Conservation (phyloP, 2,113 vertebrate genomes). For the Forbesichthys papilliferus region DNA sequence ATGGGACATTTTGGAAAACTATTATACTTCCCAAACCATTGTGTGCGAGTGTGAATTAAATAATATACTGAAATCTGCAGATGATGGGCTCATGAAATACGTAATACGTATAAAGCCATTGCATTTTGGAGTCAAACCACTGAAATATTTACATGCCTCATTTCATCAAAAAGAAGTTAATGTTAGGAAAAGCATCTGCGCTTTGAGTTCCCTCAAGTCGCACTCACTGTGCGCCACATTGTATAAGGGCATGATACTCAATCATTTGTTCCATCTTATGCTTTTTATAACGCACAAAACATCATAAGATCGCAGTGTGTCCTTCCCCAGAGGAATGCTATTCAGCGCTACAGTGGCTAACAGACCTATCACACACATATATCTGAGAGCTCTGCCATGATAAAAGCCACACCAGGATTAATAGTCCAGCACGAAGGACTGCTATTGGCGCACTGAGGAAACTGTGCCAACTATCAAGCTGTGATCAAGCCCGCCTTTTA, state of each 20-base stretch:
- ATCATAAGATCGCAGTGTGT: neutral
- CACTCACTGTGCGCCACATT: too few relatives aligned
- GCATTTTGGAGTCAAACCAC: neutral
- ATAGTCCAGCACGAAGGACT: slow-evolving; percentile 66
- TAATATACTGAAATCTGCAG: neutral
- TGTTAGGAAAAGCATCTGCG: neutral
- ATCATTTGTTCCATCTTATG: too few relatives aligned
- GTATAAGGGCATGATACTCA: too few relatives aligned
- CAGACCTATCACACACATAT: slow-evolving; percentile 43
- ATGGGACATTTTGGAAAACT: neutral
- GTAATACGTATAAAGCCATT: neutral
- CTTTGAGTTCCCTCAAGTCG: too few relatives aligned
- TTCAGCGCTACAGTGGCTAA: slow-evolving; percentile 22
- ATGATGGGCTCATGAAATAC: neutral
- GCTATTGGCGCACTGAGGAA: slow-evolving; percentile 47
- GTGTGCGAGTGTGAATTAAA: too few relatives aligned
- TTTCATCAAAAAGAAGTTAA: neutral
- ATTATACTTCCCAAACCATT: neutral
- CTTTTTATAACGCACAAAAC: too few relatives aligned
- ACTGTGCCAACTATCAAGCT: slow-evolving; percentile 56
- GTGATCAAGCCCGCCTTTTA: slow-evolving; percentile 65
- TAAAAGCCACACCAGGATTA: slow-evolving; percentile 65
- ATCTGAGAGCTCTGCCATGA: slow-evolving; percentile 32
- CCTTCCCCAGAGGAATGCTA: neutral
- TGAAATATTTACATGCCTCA: neutral